Evolutionary conservation across 2,113 vertebrate genomes (phyloP).

Genomic region (Triplophysa siluroides): DNA sequence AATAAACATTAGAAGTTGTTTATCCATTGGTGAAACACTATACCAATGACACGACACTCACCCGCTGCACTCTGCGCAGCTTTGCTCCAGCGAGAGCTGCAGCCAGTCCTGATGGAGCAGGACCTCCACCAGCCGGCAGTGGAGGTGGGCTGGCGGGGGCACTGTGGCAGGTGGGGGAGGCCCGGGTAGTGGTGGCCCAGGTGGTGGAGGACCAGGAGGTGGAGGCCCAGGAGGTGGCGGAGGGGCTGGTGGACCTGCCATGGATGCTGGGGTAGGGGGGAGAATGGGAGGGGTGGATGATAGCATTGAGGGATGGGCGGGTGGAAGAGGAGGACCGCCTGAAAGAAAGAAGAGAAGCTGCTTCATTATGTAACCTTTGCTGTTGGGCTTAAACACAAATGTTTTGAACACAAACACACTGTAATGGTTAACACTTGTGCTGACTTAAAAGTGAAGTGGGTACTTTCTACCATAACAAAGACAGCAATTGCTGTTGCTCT

Average conservation of each 20-base stretch:
- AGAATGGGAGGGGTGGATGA: conserved; percentile 70
- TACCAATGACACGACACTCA: conserved; percentile 53
- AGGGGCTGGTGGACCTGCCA: conserved; percentile 86
- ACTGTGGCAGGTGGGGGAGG: conserved; percentile 75
- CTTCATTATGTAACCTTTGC: neutral
- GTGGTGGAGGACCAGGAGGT: conserved; percentile 63
- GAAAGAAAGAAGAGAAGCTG: conserved; percentile 58
- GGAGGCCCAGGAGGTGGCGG: conserved; percentile 88
- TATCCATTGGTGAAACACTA: too few relatives aligned
- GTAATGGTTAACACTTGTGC: neutral
- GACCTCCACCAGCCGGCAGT: conserved; percentile 77
- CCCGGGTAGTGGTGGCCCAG: conserved; percentile 82
- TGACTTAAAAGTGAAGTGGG: neutral
- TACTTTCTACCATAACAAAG: neutral
- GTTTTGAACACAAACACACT: neutral
- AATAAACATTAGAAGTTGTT: too few relatives aligned
- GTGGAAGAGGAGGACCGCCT: conserved; percentile 85
- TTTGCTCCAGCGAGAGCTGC: conserved; percentile 96
- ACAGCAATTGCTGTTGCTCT: too few relatives aligned
- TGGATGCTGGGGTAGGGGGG: conserved; percentile 65
- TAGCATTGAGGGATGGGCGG: conserved; percentile 81
- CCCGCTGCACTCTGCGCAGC: conserved; percentile 92
- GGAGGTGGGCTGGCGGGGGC: conserved; percentile 87
- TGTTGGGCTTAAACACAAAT: neutral
- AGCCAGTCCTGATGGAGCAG: conserved; percentile 90